These are phyloP conservation scores for Laothoe populi DNA, from an alignment of 2,888 invertebrate species.

Conservation along the genomic window DNA sequence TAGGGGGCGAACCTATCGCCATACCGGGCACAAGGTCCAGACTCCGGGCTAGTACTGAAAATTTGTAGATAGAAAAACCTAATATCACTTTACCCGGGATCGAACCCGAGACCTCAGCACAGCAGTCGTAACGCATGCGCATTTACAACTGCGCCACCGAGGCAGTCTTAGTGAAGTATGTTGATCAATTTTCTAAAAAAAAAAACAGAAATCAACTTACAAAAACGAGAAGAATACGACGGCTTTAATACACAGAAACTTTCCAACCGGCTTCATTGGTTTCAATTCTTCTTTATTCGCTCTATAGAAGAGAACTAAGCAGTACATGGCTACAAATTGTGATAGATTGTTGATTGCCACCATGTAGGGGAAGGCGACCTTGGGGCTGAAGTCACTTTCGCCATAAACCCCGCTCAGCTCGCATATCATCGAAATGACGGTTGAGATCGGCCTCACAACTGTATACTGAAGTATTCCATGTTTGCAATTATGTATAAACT, in stretches of 20 bases:
- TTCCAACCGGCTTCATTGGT: conserved; percentile 97
- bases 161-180: too few species aligned
- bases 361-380: conserved; percentile 95
- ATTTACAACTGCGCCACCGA: background rate
- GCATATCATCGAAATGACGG: conserved; percentile 95
- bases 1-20: too few species aligned
- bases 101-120: too few species aligned
- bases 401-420: conserved; percentile 94
- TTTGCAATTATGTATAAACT: conserved; percentile 97
- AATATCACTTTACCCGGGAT: too few species aligned
- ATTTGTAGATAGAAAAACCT: too few species aligned
- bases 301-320: conserved; percentile 96
- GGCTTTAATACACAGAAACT: conserved; percentile 98
- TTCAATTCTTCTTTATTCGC: conserved; percentile 94
- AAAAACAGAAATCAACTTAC: conserved; percentile 87
- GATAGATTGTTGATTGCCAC: conserved; percentile 95
- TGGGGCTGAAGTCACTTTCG: conserved; percentile 94
- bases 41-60: too few species aligned
- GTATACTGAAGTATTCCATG: conserved; percentile 98
- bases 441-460: conserved; percentile 94
- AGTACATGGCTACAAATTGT: conserved; percentile 98
- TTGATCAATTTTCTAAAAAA: background rate
- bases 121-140: too few species aligned
- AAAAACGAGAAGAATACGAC: conserved; percentile 99
- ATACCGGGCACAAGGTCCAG: too few species aligned